Base-by-base conservation (phyloP, 1,140 invertebrate species). In the Drosophila chauvacae region DNA sequence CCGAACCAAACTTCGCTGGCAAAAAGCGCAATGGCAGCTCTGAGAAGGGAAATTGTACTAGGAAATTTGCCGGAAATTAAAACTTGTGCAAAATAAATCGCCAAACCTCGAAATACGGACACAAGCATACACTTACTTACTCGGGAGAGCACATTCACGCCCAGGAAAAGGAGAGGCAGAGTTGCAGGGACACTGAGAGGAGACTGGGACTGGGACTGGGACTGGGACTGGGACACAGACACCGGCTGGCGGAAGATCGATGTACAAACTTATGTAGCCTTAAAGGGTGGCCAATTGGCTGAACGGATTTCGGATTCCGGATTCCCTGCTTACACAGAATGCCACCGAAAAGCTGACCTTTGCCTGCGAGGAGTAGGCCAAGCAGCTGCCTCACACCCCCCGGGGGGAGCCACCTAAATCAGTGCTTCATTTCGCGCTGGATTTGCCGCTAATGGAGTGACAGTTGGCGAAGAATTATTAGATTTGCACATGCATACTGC, bases 51-150 rank as follows among this genome's bases (percentile, higher is more conserved):
- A 91, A 92, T 92, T 91, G 84, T 82, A 85, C 61, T 91, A 92
- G 91, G 91, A 92, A 92, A 92, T 92, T 92, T 91, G 79, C 91
- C 91, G 91, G 91, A 92, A 92, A 92, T 92, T 92, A 92, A 92
- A 92, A 91, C 90, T 92, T 91, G 86, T 91, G 86, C 73, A 88
- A 90, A 91, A 91, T 91, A 91, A 90, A 90, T 90, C 85, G 85
- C 78, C 85, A 90, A 77, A 85, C 71, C 85, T 90, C 73, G 56
- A 84, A 84, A 72, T 72, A 47, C 45, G 50, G 18, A 68, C 61
- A 64, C 28, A 30, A 20, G 56, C 56, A 53, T 7, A 14, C 16
- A 23, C 20, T 3, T 35, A 64, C 55, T 9, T 30, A 47, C 16
- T 11, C n/a, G n/a, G 11, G 16, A 23, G 20, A 23, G 20, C 18